A percentile compares a stretch with the other conserved stretches of the same genome.
Evolutionary conservation across 2,113 vertebrate species (phyloP).

Genomic region (Mormyrus iriodes): DNA sequence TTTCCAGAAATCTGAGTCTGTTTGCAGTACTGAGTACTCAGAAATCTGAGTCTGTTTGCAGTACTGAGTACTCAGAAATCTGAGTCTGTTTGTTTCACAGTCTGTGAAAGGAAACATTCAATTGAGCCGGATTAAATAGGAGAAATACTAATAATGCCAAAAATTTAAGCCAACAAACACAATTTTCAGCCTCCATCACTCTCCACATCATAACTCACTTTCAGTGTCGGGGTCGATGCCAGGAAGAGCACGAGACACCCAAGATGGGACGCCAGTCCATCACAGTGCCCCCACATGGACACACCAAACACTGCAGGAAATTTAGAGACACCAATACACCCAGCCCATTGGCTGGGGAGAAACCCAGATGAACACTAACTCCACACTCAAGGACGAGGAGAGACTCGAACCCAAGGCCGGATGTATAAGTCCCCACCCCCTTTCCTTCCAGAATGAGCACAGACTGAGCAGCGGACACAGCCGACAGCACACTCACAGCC

Average conservation of each 20-base stretch:
- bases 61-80: not conserved
- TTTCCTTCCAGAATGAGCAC: not conserved
- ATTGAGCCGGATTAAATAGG: no score
- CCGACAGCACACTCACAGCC: slow-evolving; percentile 67
- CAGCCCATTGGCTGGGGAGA: not conserved
- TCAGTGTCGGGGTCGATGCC: not conserved
- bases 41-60: not conserved
- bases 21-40: not conserved
- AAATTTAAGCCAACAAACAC: not conserved
- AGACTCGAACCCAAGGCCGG: not conserved
- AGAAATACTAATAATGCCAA: not conserved
- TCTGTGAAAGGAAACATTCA: not conserved
- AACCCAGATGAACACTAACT: not conserved
- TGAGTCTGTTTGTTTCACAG: not conserved
- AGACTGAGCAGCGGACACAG: not conserved
- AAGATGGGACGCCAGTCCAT: not conserved
- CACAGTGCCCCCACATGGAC: not conserved
- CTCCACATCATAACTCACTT: not conserved
- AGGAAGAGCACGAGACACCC: not conserved
- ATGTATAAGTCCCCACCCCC: not conserved
- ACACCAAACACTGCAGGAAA: not conserved
- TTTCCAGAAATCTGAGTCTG: not conserved
- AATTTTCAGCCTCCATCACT: not conserved
- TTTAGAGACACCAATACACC: not conserved
- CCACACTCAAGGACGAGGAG: not conserved